Evolutionary conservation across 2,113 vertebrate genomes (phyloP).

Genomic region (Psilopogon haemacephalus): DNA sequence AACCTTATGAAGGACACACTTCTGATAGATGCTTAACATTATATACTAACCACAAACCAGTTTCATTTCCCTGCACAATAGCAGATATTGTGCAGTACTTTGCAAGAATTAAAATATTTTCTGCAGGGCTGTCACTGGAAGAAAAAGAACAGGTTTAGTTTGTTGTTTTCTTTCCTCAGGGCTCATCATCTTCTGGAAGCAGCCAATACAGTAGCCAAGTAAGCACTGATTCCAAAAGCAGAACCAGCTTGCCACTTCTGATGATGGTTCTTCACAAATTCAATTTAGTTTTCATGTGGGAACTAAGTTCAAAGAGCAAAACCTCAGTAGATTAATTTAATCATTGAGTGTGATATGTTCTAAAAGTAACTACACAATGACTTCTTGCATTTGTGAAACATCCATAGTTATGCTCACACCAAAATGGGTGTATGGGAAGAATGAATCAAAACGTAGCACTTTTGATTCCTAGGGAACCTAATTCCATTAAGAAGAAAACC

Average conservation of each 20-base stretch:
- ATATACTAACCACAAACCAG: not conserved
- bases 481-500: not conserved
- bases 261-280: not conserved
- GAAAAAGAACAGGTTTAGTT: not conserved
- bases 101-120: not conserved
- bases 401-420: not conserved
- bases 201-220: slow-evolving; percentile 36
- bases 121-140: not conserved
- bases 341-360: not conserved
- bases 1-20: not conserved
- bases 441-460: not conserved
- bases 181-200: slow-evolving; percentile 23
- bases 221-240: not conserved
- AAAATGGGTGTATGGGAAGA: not conserved
- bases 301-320: not conserved
- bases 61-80: not conserved
- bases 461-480: not conserved
- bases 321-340: not conserved
- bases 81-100: not conserved
- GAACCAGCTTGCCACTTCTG: not conserved
- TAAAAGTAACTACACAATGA: not conserved
- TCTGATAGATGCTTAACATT: not conserved
- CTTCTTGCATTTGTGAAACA: not conserved
- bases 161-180: not conserved
- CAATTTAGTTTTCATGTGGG: not conserved